Evolutionary conservation across 2,797 vertebrate species (phyloP).

Genomic region (Kryptolebias ocellatus): DNA sequence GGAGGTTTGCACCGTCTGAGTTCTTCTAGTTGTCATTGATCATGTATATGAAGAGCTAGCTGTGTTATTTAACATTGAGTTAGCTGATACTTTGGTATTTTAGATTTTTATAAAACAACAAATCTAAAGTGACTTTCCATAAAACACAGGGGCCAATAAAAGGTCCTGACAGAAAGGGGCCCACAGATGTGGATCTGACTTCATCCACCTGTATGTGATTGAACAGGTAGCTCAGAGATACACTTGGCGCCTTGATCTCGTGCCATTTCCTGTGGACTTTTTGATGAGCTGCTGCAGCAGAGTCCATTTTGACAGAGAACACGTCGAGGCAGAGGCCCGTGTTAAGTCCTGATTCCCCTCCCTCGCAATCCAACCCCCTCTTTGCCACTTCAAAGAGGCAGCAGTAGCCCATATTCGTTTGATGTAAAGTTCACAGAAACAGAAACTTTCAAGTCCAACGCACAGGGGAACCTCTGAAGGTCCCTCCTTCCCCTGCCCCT

Average conservation of each 20-base stretch:
- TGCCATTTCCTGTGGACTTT: conserved; percentile 65
- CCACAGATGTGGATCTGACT: not conserved
- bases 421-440: conserved; percentile 86
- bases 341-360: conserved; percentile 55
- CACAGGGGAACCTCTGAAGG: conserved; percentile 74
- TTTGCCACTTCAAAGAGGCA: conserved; percentile 81
- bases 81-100: conserved; percentile 4
- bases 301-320: conserved; percentile 66
- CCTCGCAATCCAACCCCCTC: conserved; percentile 12
- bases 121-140: not conserved
- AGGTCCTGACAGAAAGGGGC: not conserved
- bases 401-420: conserved; percentile 72
- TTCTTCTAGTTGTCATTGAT: no score
- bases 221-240: conserved; percentile 36
- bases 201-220: conserved; percentile 28
- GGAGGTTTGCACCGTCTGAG: no score
- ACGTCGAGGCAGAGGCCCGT: conserved; percentile 66
- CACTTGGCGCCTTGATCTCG: conserved; percentile 56
- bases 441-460: conserved; percentile 81
- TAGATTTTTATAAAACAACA: not conserved
- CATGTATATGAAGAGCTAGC: no score
- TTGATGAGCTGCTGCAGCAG: conserved; percentile 45
- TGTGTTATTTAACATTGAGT: not conserved
- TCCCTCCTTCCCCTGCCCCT: conserved; percentile 48
- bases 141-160: not conserved